A percentile compares a stretch with the other conserved stretches of the same genome.
Conservation (phyloP, 2,888 invertebrate genomes). For the Oscheius myriophilus region DNA sequence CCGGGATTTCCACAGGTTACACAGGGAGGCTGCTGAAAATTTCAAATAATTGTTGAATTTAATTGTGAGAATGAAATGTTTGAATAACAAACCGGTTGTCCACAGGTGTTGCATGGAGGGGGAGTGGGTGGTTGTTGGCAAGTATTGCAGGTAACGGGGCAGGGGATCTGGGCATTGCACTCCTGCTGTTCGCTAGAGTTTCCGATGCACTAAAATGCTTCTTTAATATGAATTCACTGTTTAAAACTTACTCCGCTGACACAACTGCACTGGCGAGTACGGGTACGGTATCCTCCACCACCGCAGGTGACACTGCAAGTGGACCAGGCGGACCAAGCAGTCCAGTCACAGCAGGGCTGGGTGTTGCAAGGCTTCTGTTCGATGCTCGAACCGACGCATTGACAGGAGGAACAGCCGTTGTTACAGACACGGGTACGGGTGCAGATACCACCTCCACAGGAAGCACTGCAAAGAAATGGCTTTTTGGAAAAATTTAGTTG, state of each 20-base stretch:
- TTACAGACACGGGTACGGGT: constrained; percentile 51
- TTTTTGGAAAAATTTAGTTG: neutral
- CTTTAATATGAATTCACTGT: too few species aligned
- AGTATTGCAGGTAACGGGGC: constrained; percentile 43
- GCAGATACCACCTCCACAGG: constrained; percentile 51
- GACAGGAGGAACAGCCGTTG: constrained; percentile 49
- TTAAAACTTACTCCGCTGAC: constrained; percentile 37
- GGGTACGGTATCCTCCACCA: constrained; percentile 39
- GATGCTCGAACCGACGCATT: constrained; percentile 44
- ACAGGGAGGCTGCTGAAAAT: constrained; percentile 21
- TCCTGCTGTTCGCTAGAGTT: constrained; percentile 43
- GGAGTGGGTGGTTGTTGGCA: constrained; percentile 44
- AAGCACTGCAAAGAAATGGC: constrained; percentile 36
- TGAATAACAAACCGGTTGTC: constrained; percentile 23
- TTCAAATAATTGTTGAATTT: neutral
- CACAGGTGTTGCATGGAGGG: constrained; percentile 46
- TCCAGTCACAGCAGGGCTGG: constrained; percentile 53
- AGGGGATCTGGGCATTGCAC: constrained; percentile 46
- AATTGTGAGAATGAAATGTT: neutral
- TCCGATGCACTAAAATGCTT: constrained; percentile 47
- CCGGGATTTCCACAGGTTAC: constrained; percentile 46
- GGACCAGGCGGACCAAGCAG: constrained; percentile 10
- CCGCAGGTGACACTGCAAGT: constrained; percentile 47
- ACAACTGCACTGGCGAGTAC: constrained; percentile 48
- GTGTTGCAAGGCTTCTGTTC: constrained; percentile 50